Evolutionary conservation across 2,797 vertebrate genomes (phyloP).

Genomic region (Pristis pectinata): DNA sequence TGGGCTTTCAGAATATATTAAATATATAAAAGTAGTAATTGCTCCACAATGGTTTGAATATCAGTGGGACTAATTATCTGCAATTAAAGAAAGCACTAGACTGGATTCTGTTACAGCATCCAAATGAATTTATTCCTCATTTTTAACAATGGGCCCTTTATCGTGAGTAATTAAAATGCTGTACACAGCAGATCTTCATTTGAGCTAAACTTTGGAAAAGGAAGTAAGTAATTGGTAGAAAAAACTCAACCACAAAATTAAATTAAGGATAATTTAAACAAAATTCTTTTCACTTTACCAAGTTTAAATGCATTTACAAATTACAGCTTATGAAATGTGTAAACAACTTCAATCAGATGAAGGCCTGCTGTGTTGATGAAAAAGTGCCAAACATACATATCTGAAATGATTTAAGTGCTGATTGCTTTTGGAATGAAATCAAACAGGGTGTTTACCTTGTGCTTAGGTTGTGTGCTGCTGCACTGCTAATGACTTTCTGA

Average conservation of each 20-base stretch:
- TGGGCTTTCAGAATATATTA: conserved; percentile 22
- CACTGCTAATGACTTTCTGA: conserved; percentile 31
- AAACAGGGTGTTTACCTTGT: conserved; percentile 30
- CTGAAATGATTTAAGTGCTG: conserved; percentile 35
- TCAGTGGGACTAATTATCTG: conserved; percentile 33
- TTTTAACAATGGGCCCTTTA: conserved; percentile 35
- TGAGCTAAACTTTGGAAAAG: conserved; percentile 27
- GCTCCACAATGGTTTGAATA: conserved; percentile 35
- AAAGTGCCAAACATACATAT: conserved; percentile 33
- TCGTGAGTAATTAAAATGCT: conserved; percentile 34
- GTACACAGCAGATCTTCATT: conserved; percentile 30
- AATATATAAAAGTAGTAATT: conserved; percentile 35
- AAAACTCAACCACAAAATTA: conserved; percentile 35
- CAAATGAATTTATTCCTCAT: conserved; percentile 36
- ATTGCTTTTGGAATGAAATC: conserved; percentile 33
- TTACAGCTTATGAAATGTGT: conserved; percentile 36
- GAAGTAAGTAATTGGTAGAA: conserved; percentile 34
- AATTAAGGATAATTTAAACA: conserved; percentile 33
- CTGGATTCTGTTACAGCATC: conserved; percentile 35
- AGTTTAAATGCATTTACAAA: conserved; percentile 37
- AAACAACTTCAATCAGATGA: conserved; percentile 30
- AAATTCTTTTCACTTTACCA: conserved; percentile 36
- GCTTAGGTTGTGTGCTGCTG: conserved; percentile 8
- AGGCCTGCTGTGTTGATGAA: conserved; percentile 29
- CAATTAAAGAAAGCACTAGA: conserved; percentile 37